Base-by-base conservation (phyloP, 2,888 invertebrate genomes). In the Alsophila aescularia region DNA sequence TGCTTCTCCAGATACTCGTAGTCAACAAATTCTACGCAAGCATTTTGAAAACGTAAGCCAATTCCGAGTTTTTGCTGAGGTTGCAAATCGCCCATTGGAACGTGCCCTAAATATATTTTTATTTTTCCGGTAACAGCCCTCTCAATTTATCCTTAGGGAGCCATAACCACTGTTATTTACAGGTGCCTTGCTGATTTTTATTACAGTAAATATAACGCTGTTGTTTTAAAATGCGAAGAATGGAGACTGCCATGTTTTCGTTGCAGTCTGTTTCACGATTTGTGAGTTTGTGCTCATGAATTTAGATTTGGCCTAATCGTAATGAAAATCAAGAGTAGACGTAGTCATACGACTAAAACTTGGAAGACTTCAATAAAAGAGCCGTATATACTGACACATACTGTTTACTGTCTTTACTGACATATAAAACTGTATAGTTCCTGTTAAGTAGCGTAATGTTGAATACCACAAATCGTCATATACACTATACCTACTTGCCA, bases 81-180 rank as follows among this genome's bases (percentile, higher is more conserved):
- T 51, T 42, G 50, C 50, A 56, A 47, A 56, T 51, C 54, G 39
- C 14, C 35, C 43, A 53, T 53, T 27, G 50, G 14, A 35, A 44
- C 55, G 50, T 51, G 50, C 50, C 50, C 36, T 36, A 56, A 55
- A 51, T 56, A 56, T 51, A 56, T 56, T 24, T 24, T 24, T 24
- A 24, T 55, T 56, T 47, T 50, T 41, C 45, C 50, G 3, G 43
- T 49, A 54, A 36, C 42, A 47, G 36, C 54, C 49, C 37, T 32
- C 45, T 36, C 45, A 47, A 56, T 56, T 50, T 51, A 50, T 51
- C 55, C 55, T 1, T 5, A 16, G 45, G 55, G 55, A 45, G 45
- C 55, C n/a, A 40, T 56, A 35, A 56, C 41, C 31, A n/a, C 32
- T 31, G 41, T 56, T 56, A 56, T 56, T 56, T 56, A 56, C 55